Conservation (phyloP, 1,140 invertebrate genomes). For the Calephelis virginiensis region DNA sequence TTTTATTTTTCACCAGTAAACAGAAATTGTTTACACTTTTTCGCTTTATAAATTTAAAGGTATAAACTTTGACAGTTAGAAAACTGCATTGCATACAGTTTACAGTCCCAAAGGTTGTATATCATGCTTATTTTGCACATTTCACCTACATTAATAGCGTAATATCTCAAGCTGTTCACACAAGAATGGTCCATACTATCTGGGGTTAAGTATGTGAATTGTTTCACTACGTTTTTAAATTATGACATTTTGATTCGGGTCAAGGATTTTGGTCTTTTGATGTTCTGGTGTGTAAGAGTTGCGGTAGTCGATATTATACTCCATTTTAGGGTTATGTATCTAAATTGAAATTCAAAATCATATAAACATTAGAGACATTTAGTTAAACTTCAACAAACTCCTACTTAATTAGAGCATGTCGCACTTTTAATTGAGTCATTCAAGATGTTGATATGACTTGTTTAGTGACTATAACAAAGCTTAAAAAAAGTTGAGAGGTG, state of each 20-base stretch:
- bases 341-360: not conserved
- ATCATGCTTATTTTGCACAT: conserved; percentile 27
- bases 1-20: not conserved
- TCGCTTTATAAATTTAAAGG: conserved; percentile 33
- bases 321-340: not conserved
- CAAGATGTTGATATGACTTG: too few relatives aligned
- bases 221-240: not conserved
- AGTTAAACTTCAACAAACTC: too few relatives aligned
- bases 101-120: conserved; percentile 28
- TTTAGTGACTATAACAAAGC: too few relatives aligned
- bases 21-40: conserved; percentile 25
- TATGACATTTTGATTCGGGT: not conserved
- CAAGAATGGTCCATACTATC: not conserved
- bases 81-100: conserved; percentile 31
- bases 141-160: not conserved
- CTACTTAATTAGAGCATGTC: too few relatives aligned
- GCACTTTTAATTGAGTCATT: too few relatives aligned
- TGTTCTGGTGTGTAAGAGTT: not conserved
- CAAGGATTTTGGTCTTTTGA: conserved; percentile 8
- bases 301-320: not conserved
- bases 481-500: too few relatives aligned
- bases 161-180: not conserved
- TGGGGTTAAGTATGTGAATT: not conserved
- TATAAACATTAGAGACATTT: too few relatives aligned
- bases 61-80: conserved; percentile 37